Percentiles rank a stretch among this genome's conserved stretches.
These are phyloP conservation scores for Cynaeus angustus DNA, from an alignment of 2,888 invertebrate genomes.

Conservation along the genomic window DNA sequence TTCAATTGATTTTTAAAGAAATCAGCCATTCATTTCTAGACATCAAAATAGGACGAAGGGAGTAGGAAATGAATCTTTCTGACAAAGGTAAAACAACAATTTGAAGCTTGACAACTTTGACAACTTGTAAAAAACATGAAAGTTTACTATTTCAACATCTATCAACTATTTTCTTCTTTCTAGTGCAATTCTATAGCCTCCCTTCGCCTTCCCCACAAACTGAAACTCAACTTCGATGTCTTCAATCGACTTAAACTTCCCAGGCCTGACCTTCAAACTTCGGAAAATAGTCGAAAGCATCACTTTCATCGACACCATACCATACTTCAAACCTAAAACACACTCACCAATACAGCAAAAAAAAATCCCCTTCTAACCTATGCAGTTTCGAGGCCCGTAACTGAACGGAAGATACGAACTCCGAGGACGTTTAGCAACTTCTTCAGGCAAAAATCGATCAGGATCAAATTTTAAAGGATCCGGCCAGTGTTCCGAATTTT, in stretches of 20 bases:
- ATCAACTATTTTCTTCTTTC: constrained; percentile 5
- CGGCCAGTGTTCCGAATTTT: constrained; percentile 2
- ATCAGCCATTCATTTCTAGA: too few relatives aligned
- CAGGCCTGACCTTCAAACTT: not conserved
- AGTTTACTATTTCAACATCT: too few relatives aligned
- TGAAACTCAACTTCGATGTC: constrained; percentile 4
- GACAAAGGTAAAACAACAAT: too few relatives aligned
- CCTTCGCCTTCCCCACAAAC: not conserved
- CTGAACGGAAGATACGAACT: constrained; percentile 9
- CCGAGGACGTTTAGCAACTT: not conserved
- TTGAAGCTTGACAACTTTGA: too few relatives aligned
- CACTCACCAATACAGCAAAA: too few relatives aligned
- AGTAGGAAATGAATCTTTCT: too few relatives aligned
- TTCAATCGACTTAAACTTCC: constrained; percentile 2
- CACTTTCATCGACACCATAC: constrained; percentile 11
- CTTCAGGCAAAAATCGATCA: constrained; percentile 10
- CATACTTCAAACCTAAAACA: constrained; percentile 11
- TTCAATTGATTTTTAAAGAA: too few relatives aligned
- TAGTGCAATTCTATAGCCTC: not conserved
- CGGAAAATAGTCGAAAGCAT: not conserved
- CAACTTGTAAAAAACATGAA: too few relatives aligned
- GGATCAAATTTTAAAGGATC: constrained; percentile 19
- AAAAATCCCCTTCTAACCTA: too few relatives aligned
- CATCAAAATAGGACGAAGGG: too few relatives aligned
- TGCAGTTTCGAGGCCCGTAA: constrained; percentile 20